These are phyloP conservation scores for Samia ricini DNA, from an alignment of 1,140 invertebrate species.

Conservation along the genomic window DNA sequence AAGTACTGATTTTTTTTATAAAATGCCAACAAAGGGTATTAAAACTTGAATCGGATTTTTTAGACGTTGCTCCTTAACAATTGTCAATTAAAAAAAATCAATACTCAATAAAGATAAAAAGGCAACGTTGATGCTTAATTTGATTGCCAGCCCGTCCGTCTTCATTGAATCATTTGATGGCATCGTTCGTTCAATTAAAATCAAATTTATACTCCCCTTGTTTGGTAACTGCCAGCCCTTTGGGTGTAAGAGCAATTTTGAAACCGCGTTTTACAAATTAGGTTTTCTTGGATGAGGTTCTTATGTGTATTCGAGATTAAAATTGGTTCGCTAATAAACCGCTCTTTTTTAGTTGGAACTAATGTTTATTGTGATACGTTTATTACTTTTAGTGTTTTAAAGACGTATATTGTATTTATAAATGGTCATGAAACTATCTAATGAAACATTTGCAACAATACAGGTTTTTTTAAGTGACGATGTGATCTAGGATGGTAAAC, in stretches of 20 bases:
- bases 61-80: background rate
- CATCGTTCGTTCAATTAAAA: conserved; percentile 47
- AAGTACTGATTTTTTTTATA: too few relatives aligned
- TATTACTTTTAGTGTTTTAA: too few relatives aligned
- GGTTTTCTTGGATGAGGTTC: conserved; percentile 5
- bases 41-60: background rate
- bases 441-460: too few relatives aligned
- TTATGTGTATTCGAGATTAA: conserved; percentile 6
- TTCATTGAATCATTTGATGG: conserved; percentile 57
- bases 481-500: too few relatives aligned
- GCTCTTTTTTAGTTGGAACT: background rate
- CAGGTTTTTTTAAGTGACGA: too few relatives aligned
- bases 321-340: background rate
- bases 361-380: background rate
- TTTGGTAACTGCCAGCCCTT: conserved; percentile 17
- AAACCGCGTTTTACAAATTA: conserved; percentile 1
- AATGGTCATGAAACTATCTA: too few relatives aligned
- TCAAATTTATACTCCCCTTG: conserved; percentile 35
- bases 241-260: conserved; percentile 13
- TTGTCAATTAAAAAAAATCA: conserved; percentile 4
- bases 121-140: conserved; percentile 50
- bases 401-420: too few relatives aligned
- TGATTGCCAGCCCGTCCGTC: conserved; percentile 48
- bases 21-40: background rate
- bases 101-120: conserved; percentile 7